Evolutionary conservation across 2,797 vertebrate species (phyloP), one percentile per base, ranked within the genome.

Genomic region (Rhinoraja longicauda): DNA sequence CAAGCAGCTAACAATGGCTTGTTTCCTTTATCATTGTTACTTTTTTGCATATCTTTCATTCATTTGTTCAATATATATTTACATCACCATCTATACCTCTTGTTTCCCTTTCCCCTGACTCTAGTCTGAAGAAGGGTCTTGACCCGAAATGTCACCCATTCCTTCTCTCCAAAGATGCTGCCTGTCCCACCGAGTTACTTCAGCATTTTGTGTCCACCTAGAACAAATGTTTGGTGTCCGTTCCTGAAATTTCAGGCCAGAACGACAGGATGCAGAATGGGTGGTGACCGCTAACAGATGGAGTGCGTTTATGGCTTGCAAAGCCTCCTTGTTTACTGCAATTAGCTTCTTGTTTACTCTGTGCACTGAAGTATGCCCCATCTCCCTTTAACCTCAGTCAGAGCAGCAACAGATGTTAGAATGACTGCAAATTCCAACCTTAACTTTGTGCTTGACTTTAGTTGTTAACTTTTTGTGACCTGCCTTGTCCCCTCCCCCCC

Each of bases 331-430:
- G 90, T 92, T 73, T 73, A 92, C 67, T 15, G 90, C 70, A 92
- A 92, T 92, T 26, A 57, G 70, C 21, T 92, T 45, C 39, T 29
- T 92, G 90, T 92, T 92, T 92, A 92, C 39, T 75, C 67, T 92
- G 53, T 13, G 39, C 72, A 57, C 39, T 73, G 90, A 26, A 92
- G 70, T 73, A 70, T 75, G 90, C 75, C 90, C 36, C 75, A 67
- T 29, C 29, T 45, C 70, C 72, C 67, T 45, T 39, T 29, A 67
- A 72, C 64, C 90, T 73, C 90, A 45, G 67, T 29, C 67, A n/a
- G 90, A 92, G 39, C 90, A 45, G 12, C 12, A 13, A 15, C 70
- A 92, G 39, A 92, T 92, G 70, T 92, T 53, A 45, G 21, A 19
- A 39, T 39, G 12, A 32, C 64, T 90, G 36, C 36, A 45, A 24